Evolutionary conservation across 2,888 invertebrate genomes (phyloP), one percentile per base, ranked within the genome.

Genomic region (Ormyrus thymus): DNA sequence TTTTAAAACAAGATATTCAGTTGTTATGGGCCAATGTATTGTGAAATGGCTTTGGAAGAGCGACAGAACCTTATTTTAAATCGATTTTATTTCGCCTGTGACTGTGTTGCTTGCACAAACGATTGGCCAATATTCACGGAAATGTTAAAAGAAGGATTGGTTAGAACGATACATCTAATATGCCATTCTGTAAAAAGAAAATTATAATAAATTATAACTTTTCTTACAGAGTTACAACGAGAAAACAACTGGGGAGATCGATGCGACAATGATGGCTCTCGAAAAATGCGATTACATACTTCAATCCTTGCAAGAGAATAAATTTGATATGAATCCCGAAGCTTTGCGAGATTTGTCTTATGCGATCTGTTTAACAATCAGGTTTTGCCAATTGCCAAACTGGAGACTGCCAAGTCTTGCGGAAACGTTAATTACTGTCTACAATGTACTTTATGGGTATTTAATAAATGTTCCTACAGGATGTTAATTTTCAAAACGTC

Each of bases 11-110:
- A 81, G 81, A 11, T 81, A 29, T 73, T 70, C 58, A 59, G 50
- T 15, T 58, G 78, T 15, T 81, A 81, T 45, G 81, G 81, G 0
- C 78, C 81, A 45, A 73, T 11, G 15, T 78, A 73, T 10, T 15
- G 11, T 6, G 81, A 81, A 29, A n/a, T 76, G 71, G 0, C 7
- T 0, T 71, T 58, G 29, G 10, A 8, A 0, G 3, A 65, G n/a
- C 61, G 81, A 6, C 56, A 48, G 3, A 10, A 76, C 0, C 69
- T 78, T 3, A 29, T 29, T 29, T 2, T 81, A 8, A 1, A 29
- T 3, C 45, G 62, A 8, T 78, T 78, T 68, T 29, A 76, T 46
- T 81, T 81, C 45, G 29, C 1, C 4, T 81, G 81, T 48, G 11
- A 65, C 6, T 81, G 81, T 55, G 29, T 78, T 43, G 81, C 81